Evolutionary conservation across 2,888 invertebrate species (phyloP), one percentile per base, ranked within the genome.

Genomic region (Prionchulus punctatus): DNA sequence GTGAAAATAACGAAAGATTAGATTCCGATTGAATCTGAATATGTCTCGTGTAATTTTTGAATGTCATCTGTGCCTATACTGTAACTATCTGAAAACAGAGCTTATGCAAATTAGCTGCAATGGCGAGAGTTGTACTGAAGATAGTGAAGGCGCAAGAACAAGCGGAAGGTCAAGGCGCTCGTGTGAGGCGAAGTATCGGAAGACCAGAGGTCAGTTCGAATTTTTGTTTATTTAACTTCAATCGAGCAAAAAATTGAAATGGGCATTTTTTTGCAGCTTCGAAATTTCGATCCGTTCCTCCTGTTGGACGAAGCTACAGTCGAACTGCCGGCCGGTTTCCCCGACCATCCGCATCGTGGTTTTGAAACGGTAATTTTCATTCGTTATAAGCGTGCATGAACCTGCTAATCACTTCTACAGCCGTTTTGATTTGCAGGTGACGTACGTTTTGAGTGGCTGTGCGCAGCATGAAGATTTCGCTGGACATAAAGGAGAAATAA

Each of bases 291-390:
- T 58, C 73, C 73, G 2, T 72, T 73, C 58, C 63, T 73, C 45
- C 58, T 73, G 67, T 61, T 73, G 57, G 73, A 73, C 63, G 72
- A 73, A 58, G 71, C 72, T 56, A 60, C 61, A 54, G 71, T 65
- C 1, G 59, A 60, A 42, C 61, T 66, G 30, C 72, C 72, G 27
- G 72, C 68, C 26, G 73, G 73, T 26, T 73, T 73, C 59, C 73
- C 73, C 7, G 72, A 73, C 55, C 73, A 73, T 63, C 73, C 73
- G 30, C 73, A 73, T 60, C 62, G 73, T 57, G 72, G 72, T 7
- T 72, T 73, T 67, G 72, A 73, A 64, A 72, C 72, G 1, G 72
- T 72, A 60, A 64, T 63, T 61, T 4, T 42, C 21, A n/a, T 48
- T 28, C 2, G 25, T 4, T 7, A 47, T 18, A 27, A 18, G 26